Conservation (phyloP, 1,140 invertebrate genomes). For the Pachypsylla venusta region DNA sequence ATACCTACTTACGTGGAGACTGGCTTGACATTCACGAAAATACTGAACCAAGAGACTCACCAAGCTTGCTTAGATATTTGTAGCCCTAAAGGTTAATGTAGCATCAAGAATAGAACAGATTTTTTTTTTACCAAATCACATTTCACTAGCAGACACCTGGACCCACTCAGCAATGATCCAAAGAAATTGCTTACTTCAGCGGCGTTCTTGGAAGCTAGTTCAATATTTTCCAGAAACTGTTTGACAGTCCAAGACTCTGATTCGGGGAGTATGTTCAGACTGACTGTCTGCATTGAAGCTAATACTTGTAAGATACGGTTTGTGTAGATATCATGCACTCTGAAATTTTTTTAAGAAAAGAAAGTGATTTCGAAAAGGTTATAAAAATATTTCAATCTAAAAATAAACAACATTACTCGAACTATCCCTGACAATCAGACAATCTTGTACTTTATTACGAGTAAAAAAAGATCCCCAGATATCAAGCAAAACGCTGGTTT, state of each 20-base stretch:
- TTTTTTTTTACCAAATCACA: too few relatives aligned
- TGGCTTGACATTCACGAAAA: too few relatives aligned
- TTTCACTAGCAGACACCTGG: too few relatives aligned
- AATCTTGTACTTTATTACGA: too few relatives aligned
- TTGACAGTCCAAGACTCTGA: slow-evolving; percentile 74
- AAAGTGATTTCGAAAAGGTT: not conserved
- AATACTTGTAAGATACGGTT: slow-evolving; percentile 81
- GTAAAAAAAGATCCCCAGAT: too few relatives aligned
- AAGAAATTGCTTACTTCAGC: slow-evolving; percentile 33
- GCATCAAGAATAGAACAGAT: too few relatives aligned
- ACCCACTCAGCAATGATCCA: too few relatives aligned
- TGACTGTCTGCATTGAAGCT: slow-evolving; percentile 68
- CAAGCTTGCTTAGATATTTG: too few relatives aligned
- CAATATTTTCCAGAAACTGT: slow-evolving; percentile 67
- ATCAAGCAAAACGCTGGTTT: too few relatives aligned
- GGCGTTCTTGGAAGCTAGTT: slow-evolving; percentile 47
- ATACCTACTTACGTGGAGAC: too few relatives aligned
- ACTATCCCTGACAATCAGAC: not conserved
- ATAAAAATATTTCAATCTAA: not conserved
- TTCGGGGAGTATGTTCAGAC: slow-evolving; percentile 58
- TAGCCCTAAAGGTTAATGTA: too few relatives aligned
- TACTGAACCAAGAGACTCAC: too few relatives aligned
- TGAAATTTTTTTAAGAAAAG: slow-evolving; percentile 23
- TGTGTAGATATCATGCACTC: slow-evolving; percentile 81
- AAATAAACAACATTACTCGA: not conserved